Conservation (phyloP, 1,140 invertebrate species). For the Cotesia chilonis region DNA sequence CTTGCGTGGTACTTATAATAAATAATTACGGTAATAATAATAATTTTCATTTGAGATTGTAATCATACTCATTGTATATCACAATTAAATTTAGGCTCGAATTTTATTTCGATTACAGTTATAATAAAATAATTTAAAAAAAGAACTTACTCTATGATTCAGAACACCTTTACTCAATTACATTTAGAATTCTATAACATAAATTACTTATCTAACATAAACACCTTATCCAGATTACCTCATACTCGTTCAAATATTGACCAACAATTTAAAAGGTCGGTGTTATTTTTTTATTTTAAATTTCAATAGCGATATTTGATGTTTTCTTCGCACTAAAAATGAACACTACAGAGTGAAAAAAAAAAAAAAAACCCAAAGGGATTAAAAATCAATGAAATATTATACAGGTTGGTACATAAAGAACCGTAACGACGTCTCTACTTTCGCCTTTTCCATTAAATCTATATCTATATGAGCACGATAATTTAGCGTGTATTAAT, state of each 20-base stretch:
- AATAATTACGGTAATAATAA: too few species aligned
- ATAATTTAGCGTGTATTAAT: conserved; percentile 15
- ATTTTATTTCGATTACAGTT: not conserved
- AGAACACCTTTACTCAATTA: too few species aligned
- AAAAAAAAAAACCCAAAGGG: not conserved
- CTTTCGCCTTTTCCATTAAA: conserved; percentile 35
- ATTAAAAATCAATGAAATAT: not conserved
- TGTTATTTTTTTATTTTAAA: too few species aligned
- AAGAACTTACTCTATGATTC: not conserved
- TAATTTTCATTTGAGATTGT: conserved; percentile 9
- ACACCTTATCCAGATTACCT: too few species aligned
- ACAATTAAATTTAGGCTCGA: not conserved
- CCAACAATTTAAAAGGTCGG: too few species aligned
- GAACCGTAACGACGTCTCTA: conserved; percentile 16
- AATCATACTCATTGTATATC: conserved; percentile 3
- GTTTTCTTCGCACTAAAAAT: too few species aligned
- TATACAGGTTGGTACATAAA: conserved; percentile 12
- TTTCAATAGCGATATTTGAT: too few species aligned
- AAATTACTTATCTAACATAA: too few species aligned
- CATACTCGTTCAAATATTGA: too few species aligned
- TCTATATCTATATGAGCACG: conserved; percentile 15
- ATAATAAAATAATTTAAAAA: not conserved
- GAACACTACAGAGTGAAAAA: not conserved
- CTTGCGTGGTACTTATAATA: conserved; percentile 1
- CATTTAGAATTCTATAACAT: too few species aligned